Evolutionary conservation across 2,888 invertebrate genomes (phyloP), one percentile per base, ranked within the genome.

Genomic region (Tribolium freemani): DNA sequence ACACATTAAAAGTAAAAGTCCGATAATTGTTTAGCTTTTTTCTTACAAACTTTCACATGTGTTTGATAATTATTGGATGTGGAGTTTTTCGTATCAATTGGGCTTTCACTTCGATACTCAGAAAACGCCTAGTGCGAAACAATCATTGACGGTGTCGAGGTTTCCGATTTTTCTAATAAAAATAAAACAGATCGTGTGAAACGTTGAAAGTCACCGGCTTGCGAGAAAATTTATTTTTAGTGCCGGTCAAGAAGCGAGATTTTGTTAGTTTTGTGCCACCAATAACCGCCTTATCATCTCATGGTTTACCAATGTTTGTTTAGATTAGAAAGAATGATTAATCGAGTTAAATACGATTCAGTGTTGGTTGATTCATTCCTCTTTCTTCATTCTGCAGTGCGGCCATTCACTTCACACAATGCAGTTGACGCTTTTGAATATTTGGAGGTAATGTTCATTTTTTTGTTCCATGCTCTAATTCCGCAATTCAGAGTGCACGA

Each of bases 391-490:
- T 51, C 13, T 63, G 9, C n/a, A 61, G 69, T 60, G 13, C 20
- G 5, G 46, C 57, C 9, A 45, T 48, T 57, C 26, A 67, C 13
- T 11, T 10, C 16, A 6, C n/a, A 66, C 53, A 57, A 79, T 80
- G 74, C 80, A 80, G 71, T 71, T 80, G 58, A 78, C 74, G 50
- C 60, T 80, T 50, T 77, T 77, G 76, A 75, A 75, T 75, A 75
- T 80, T 26, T 79, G 77, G 78, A 79, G 80, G 80, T 80, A 53
- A 51, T 46, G 9, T 56, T 21, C 11, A 13, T 16, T 11, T 63
- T 21, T 45, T 10, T 66, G 63, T 68, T 46, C 50, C 21, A 44
- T 64, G 51, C 31, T 64, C 51, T 57, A 10, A 38, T 57, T 57
- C 9, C 16, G 20, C 26, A 3, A n/a, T 38, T 38, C n/a, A 38